Evolutionary conservation across 2,113 vertebrate genomes (phyloP).

Genomic region (Thamnophis sirtalis): DNA sequence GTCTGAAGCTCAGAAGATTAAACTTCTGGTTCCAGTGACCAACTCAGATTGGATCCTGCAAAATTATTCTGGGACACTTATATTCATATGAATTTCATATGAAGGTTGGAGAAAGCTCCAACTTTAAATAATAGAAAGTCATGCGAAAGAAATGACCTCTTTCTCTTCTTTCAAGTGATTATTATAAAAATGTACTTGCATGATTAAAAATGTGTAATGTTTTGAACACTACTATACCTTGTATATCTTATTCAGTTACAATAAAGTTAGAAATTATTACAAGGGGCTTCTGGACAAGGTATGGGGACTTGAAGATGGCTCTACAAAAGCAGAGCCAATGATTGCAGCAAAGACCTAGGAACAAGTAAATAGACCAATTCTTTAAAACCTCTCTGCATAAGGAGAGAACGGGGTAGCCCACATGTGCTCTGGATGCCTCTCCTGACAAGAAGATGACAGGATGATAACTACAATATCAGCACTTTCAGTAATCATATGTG

Average conservation of each 20-base stretch:
- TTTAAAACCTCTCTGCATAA: neutral
- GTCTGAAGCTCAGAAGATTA: neutral
- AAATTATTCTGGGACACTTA: neutral
- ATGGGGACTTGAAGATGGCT: neutral
- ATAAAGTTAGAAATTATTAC: neutral
- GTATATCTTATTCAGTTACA: neutral
- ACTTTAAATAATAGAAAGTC: neutral
- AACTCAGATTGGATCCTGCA: neutral
- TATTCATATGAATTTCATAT: neutral
- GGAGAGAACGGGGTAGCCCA: neutral
- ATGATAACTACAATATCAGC: neutral
- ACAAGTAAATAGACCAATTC: neutral
- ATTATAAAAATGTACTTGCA: neutral
- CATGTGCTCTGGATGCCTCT: neutral
- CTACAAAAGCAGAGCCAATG: neutral
- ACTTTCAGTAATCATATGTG: neutral
- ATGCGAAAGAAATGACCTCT: neutral
- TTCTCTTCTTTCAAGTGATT: neutral
- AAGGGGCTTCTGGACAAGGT: neutral
- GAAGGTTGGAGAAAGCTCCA: neutral
- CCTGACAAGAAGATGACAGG: neutral
- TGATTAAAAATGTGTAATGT: neutral
- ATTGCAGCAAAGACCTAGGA: neutral
- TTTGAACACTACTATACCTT: neutral
- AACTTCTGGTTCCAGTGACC: neutral